Conservation (phyloP, 2,888 invertebrate species). For the Villa cingulata region DNA sequence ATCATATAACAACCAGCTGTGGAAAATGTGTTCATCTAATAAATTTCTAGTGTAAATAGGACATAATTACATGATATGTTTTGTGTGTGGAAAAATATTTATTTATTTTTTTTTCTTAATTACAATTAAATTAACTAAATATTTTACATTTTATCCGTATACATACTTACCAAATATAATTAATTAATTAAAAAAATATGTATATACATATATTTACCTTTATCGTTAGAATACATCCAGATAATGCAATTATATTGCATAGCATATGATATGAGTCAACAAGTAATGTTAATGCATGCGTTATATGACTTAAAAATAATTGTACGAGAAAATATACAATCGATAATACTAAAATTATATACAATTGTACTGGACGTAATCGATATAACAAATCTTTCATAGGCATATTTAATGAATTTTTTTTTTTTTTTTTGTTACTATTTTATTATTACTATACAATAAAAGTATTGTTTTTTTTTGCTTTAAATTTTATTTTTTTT, state of each 20-base stretch:
- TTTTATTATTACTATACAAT: too few relatives aligned
- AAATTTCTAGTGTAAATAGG: too few relatives aligned
- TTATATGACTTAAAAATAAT: slow-evolving; percentile 72
- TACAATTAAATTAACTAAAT: background rate
- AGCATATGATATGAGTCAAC: slow-evolving; percentile 91
- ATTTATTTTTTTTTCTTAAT: background rate
- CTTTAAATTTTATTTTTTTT: too few relatives aligned
- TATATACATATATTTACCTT: slow-evolving; percentile 44
- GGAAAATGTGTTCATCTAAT: too few relatives aligned
- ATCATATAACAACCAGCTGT: too few relatives aligned
- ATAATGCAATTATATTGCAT: slow-evolving; percentile 78
- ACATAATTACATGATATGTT: too few relatives aligned
- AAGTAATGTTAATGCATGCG: slow-evolving; percentile 80
- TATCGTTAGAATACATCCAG: slow-evolving; percentile 63
- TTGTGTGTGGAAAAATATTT: too few relatives aligned
- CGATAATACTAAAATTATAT: slow-evolving; percentile 58
- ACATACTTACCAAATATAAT: background rate
- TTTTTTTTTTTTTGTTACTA: background rate
- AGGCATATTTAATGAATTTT: slow-evolving; percentile 39
- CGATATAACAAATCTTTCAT: slow-evolving; percentile 64
- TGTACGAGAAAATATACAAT: slow-evolving; percentile 66
- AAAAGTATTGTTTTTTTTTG: too few relatives aligned
- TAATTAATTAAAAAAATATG: background rate
- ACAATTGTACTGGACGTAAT: slow-evolving; percentile 60
- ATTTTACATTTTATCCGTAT: too few relatives aligned